Conservation (phyloP, 1,140 invertebrate genomes). For the Asobara japonica region DNA sequence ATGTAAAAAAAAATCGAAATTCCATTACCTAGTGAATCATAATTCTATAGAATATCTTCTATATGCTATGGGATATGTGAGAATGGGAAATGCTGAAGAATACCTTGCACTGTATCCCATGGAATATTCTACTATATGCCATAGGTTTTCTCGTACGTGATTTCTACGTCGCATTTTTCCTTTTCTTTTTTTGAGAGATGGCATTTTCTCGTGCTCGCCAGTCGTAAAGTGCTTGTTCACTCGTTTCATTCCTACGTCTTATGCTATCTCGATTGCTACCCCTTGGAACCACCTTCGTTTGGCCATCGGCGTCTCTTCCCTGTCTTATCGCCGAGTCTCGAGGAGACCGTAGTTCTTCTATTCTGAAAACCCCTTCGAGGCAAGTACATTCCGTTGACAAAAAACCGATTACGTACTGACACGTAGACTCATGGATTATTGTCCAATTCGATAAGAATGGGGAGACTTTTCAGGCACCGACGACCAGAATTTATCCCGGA, state of each 20-base stretch:
- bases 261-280: background rate
- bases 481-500: background rate
- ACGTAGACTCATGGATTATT: constrained; percentile 15
- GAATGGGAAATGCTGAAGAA: too few relatives aligned
- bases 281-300: background rate
- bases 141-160: background rate
- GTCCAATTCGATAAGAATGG: background rate
- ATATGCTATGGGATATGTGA: too few relatives aligned
- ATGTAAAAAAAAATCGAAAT: too few relatives aligned
- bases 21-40: too few relatives aligned
- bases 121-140: too few relatives aligned
- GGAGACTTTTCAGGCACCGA: background rate
- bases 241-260: constrained; percentile 5
- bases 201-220: constrained; percentile 29
- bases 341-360: background rate
- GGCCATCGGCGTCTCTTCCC: background rate
- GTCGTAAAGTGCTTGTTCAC: constrained; percentile 34
- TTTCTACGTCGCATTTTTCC: background rate
- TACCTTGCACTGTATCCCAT: too few relatives aligned
- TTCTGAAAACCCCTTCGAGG: background rate
- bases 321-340: background rate
- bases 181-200: constrained; percentile 26
- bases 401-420: background rate
- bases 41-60: too few relatives aligned
- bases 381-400: constrained; percentile 7